Percentiles rank a stretch among this genome's conserved stretches.
Conservation (phyloP, 2,888 invertebrate genomes). For the Allacma fusca region DNA sequence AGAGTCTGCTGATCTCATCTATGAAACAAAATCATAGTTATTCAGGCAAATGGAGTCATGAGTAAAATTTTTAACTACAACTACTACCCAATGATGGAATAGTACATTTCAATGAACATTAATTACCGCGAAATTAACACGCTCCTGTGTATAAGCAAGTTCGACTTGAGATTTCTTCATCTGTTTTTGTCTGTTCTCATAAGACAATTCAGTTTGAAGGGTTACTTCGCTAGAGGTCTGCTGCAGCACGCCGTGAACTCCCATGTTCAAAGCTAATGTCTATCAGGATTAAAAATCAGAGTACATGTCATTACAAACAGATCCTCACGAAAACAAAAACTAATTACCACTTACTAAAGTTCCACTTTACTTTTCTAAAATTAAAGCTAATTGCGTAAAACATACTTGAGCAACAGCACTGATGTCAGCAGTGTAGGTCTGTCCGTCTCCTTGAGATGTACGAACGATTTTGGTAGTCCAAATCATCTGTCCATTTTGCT, state of each 20-base stretch:
- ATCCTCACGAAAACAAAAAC: not conserved
- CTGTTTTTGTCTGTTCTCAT: constrained; percentile 23
- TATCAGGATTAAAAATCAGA: too few relatives aligned
- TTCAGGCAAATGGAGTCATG: too few relatives aligned
- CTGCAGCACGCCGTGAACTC: constrained; percentile 2
- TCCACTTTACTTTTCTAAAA: too few relatives aligned
- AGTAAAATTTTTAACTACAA: too few relatives aligned
- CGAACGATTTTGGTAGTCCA: not conserved
- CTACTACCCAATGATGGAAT: too few relatives aligned
- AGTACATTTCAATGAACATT: too few relatives aligned
- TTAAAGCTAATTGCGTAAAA: not conserved
- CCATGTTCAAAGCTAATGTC: constrained; percentile 13
- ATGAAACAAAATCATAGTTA: not conserved
- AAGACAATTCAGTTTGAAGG: constrained; percentile 18
- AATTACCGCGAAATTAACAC: constrained; percentile 29
- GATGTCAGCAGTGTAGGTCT: not conserved
- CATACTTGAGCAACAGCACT: constrained; percentile 22
- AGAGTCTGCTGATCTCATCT: constrained; percentile 43
- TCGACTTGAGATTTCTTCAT: constrained; percentile 23
- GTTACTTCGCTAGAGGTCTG: not conserved
- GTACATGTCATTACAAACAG: not conserved
- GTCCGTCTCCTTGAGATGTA: not conserved
- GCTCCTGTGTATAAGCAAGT: constrained; percentile 20
- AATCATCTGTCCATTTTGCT: constrained; percentile 20
- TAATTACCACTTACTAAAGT: too few relatives aligned